Percentiles rank a stretch among this genome's conserved stretches.
These are phyloP conservation scores for Eupithecia abbreviata DNA, from an alignment of 2,888 invertebrate genomes.

Conservation along the genomic window DNA sequence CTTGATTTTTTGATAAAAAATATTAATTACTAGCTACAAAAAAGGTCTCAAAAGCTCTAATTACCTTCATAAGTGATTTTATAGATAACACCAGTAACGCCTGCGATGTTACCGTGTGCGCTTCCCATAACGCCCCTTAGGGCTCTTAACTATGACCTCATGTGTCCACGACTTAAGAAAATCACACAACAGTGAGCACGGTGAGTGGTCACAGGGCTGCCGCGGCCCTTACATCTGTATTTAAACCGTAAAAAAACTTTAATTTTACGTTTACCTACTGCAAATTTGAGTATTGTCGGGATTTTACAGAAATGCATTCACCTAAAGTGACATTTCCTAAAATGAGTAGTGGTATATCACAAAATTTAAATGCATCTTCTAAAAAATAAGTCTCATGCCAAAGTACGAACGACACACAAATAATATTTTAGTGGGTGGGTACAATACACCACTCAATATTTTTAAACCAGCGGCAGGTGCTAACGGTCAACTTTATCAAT, in stretches of 20 bases:
- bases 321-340: background rate
- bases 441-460: background rate
- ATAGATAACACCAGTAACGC: constrained; percentile 73
- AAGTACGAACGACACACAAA: background rate
- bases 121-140: constrained; percentile 84
- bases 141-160: constrained; percentile 84
- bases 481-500: background rate
- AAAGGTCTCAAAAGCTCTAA: constrained; percentile 38
- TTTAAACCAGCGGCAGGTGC: constrained; percentile 15
- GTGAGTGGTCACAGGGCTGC: constrained; percentile 68
- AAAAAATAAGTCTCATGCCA: background rate
- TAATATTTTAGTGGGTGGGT: background rate
- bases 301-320: background rate
- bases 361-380: background rate
- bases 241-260: background rate
- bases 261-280: background rate
- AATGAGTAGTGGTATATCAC: background rate
- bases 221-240: constrained; percentile 16
- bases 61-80: constrained; percentile 60
- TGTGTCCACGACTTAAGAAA: constrained; percentile 83
- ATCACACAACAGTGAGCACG: constrained; percentile 75
- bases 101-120: constrained; percentile 80
- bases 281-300: background rate
- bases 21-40: background rate
- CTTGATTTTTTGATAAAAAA: background rate